These are phyloP conservation scores for Tokudaia muenninki DNA, from an alignment of 2,797 vertebrate genomes.

Conservation along the genomic window DNA sequence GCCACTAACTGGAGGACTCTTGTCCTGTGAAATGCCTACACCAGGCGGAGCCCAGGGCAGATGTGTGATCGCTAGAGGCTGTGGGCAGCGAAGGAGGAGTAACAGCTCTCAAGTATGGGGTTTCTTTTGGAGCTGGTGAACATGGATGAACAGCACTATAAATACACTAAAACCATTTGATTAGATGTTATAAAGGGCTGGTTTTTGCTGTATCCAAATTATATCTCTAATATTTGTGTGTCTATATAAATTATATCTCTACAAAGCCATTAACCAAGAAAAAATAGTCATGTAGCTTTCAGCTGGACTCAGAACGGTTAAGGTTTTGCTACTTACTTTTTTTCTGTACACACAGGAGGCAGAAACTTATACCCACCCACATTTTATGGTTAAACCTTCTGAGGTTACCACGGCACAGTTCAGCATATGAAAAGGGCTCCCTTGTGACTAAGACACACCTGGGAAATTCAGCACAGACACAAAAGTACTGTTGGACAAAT, in stretches of 20 bases:
- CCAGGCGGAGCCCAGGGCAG: not conserved
- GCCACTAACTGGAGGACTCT: not conserved
- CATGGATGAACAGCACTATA: not conserved
- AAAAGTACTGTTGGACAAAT: not conserved
- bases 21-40: not conserved
- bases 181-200: not conserved
- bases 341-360: not conserved
- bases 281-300: not conserved
- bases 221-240: not conserved
- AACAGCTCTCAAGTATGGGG: not conserved
- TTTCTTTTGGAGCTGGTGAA: not conserved
- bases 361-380: rapidly evolving
- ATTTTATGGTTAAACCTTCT: not conserved
- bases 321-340: not conserved
- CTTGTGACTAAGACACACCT: not conserved
- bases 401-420: not conserved
- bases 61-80: not conserved
- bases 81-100: not conserved
- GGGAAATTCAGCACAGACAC: not conserved
- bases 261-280: slow-evolving; percentile 11
- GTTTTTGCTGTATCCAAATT: not conserved
- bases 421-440: not conserved
- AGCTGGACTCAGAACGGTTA: not conserved
- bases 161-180: not conserved
- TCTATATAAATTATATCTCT: not conserved